A percentile compares a stretch with the other conserved stretches of the same genome.
Evolutionary conservation across 2,797 vertebrate species (phyloP).

Genomic region (Podargus strigoides): DNA sequence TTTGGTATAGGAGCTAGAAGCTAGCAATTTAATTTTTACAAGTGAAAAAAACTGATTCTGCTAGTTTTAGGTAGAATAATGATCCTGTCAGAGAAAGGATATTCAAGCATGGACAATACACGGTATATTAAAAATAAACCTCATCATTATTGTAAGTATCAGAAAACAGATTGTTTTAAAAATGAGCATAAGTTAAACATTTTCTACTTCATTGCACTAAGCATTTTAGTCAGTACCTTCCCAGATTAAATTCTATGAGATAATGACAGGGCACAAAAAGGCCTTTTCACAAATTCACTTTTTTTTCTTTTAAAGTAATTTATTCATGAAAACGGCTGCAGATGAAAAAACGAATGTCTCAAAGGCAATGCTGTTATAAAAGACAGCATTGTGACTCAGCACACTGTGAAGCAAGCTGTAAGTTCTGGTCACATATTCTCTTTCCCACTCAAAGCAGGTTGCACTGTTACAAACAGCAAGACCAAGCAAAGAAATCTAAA

Average conservation of each 20-base stretch:
- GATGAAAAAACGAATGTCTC: not conserved
- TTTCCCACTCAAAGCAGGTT: not conserved
- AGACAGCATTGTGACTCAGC: slow-evolving; percentile 42
- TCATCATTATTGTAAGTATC: slow-evolving; percentile 14
- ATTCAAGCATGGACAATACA: slow-evolving; percentile 1
- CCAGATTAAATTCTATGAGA: slow-evolving; percentile 47
- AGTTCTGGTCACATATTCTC: not conserved
- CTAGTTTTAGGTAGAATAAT: slow-evolving; percentile 21
- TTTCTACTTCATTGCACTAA: slow-evolving; percentile 19
- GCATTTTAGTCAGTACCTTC: slow-evolving; percentile 3
- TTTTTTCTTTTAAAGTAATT: not conserved
- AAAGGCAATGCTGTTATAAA: not conserved
- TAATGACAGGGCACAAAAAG: slow-evolving; percentile 41
- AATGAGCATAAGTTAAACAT: slow-evolving; percentile 21
- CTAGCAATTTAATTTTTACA: not conserved
- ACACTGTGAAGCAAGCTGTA: not conserved
- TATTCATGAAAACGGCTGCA: slow-evolving; percentile 40
- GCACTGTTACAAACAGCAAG: not conserved
- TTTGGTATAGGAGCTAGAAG: not conserved
- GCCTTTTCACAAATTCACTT: slow-evolving; percentile 27
- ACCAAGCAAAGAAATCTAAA: not conserved
- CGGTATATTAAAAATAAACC: not conserved
- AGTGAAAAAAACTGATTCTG: not conserved
- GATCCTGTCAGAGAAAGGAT: slow-evolving; percentile 4
- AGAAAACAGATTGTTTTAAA: slow-evolving; percentile 35